A percentile compares a stretch with the other conserved stretches of the same genome.
Evolutionary conservation across 2,797 vertebrate species (phyloP).

Genomic region (Neopelma chrysocephalum): DNA sequence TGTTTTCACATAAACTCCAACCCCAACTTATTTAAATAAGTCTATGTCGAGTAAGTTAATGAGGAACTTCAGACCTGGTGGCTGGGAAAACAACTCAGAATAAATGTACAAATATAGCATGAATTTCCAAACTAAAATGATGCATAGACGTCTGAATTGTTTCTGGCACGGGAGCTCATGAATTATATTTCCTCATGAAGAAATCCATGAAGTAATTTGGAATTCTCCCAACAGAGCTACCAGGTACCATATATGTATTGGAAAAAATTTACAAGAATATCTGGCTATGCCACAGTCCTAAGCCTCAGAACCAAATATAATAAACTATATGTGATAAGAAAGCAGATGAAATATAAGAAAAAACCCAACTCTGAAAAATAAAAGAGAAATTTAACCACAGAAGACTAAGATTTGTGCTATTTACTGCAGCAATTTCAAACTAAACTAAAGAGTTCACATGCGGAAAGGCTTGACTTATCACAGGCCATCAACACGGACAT

Average conservation of each 20-base stretch:
- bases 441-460: background rate
- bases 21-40: background rate
- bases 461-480: background rate
- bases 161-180: background rate
- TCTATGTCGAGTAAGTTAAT: background rate
- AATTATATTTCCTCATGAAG: background rate
- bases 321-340: background rate
- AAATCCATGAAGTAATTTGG: background rate
- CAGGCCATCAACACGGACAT: background rate
- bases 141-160: background rate
- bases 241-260: slow-evolving; percentile 4
- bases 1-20: background rate
- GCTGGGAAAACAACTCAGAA: slow-evolving; percentile 16
- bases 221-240: background rate
- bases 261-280: background rate
- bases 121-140: slow-evolving; percentile 16
- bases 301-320: background rate
- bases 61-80: background rate
- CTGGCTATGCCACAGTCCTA: background rate
- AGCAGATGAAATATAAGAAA: background rate
- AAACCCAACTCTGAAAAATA: background rate
- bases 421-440: background rate
- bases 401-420: background rate
- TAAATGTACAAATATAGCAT: slow-evolving; percentile 6
- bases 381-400: background rate